These are phyloP conservation scores for Meliscaeva auricollis DNA, from an alignment of 2,888 invertebrate genomes.

Conservation along the genomic window DNA sequence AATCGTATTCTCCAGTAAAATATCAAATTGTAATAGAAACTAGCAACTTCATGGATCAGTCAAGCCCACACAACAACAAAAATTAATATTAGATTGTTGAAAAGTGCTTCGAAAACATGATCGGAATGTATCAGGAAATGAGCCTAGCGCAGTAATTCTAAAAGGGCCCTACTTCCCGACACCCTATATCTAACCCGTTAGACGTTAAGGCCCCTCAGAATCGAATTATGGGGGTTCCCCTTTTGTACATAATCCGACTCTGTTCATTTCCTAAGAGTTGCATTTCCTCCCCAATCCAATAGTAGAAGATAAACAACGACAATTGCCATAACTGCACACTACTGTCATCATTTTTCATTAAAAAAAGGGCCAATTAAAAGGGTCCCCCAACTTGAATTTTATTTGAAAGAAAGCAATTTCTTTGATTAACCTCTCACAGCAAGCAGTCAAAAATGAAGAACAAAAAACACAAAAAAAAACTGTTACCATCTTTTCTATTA, in stretches of 20 bases:
- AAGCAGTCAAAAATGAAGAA: constrained; percentile 34
- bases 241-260: background rate
- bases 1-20: background rate
- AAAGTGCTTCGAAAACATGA: constrained; percentile 2
- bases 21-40: background rate
- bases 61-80: constrained; percentile 57
- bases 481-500: background rate
- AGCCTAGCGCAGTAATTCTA: background rate
- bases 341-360: constrained; percentile 64
- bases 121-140: background rate
- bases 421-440: constrained; percentile 65
- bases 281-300: constrained; percentile 10
- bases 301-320: constrained; percentile 11
- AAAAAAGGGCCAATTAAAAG: constrained; percentile 61
- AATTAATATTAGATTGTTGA: constrained; percentile 10
- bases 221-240: no score
- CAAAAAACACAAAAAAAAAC: constrained; percentile 10
- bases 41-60: constrained; percentile 13
- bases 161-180: no score
- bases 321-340: constrained; percentile 20
- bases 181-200: no score
- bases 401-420: constrained; percentile 54
- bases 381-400: constrained; percentile 15
- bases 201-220: no score
- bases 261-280: background rate